Base-by-base conservation (phyloP, 2,113 vertebrate species). In the Cavia aperea region DNA sequence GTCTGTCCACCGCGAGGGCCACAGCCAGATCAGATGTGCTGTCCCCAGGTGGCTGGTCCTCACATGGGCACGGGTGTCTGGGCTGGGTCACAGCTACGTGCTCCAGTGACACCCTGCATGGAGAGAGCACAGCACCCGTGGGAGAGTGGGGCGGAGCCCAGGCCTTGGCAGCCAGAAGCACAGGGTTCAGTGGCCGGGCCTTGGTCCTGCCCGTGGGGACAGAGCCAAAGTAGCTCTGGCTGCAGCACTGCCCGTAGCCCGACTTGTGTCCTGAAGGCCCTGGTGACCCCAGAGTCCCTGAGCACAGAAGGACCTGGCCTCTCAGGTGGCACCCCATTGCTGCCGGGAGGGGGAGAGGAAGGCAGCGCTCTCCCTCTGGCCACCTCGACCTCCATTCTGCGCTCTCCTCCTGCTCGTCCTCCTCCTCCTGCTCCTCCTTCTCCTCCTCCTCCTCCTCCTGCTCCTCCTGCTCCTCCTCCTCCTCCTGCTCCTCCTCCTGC, bases 141-240 rank as follows among this genome's bases (percentile, higher is more conserved):
- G 65, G 39, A 6, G 23, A 43, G 12, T 13, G 24, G 72, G 72
- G 39, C 23, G 0, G 43, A 12, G 72, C 7, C 29, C 43, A 58
- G 83, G 12, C 36, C 49, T 21, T 18, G 7, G 15, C 33, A 19
- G 66, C 18, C 36, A 2, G 66, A 70, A 16, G 16, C 16, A 33
- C 66, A 19, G 7, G 2, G 70, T n/a, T 4, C 9, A 65, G 14
- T 1, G 43, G 26, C 31, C 0, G 4, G 5, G 46, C n/a, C 56
- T 21, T 5, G 2, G 8, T 46, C 21, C n/a, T 5, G 3, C 43
- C 23, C 0, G 0, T 0, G 43, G 43, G 43, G 0, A 2, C 23
- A 2, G 1, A n/a, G 24, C 46, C 70, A 0, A 13, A 15, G 29
- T 4, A 0, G 73, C 2, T 0, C 29, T n/a, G 0, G 15, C 5